Evolutionary conservation across 1,140 invertebrate genomes (phyloP), one percentile per base, ranked within the genome.

Genomic region (Anastrepha ludens): DNA sequence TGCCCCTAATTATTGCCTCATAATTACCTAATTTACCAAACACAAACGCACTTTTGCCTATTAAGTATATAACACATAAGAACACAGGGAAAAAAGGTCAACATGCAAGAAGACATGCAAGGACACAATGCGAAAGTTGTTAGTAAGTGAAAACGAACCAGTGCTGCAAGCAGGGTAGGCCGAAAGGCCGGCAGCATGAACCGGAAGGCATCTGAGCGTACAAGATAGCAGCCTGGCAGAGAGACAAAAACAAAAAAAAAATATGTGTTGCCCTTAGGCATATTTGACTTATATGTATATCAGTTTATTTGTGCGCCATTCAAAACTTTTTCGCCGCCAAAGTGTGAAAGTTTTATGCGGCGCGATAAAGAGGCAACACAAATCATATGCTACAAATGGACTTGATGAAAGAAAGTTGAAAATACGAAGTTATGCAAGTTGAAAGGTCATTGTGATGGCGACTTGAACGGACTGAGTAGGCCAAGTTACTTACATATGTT

Each of bases 291-390:
- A 20, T 44, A 11, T 81, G 74, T 29, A n/a, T 67, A 6, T 39
- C n/a, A 29, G 5, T 67, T 13, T 7, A 39, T 67, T 20, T 39
- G n/a, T 62, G 15, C 29, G 64, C 29, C n/a, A 20, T 55, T 50
- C n/a, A 39, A 50, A 81, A 81, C 74, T 81, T 81, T 58, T 81
- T 11, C 47, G 74, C 74, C 47, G 74, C 50, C 47, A 81, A 81
- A 81, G 47, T 81, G 50, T 81, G 9, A 81, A 81, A 81, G 74
- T 81, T 81, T 81, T 81, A 81, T 81, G 74, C 47, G 74, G 74
- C 47, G 74, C 47, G 47, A 9, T 81, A 55, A 74, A 81, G 74
- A 20, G 74, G 6, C 74, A 81, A 81, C 44, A 81, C 74, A 81
- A 81, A 81, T 81, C 74, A 81, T 81, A 81, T 58, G 74, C n/a